These are phyloP conservation scores for Netelia fuscicornis DNA, from an alignment of 2,888 invertebrate genomes.

Conservation along the genomic window DNA sequence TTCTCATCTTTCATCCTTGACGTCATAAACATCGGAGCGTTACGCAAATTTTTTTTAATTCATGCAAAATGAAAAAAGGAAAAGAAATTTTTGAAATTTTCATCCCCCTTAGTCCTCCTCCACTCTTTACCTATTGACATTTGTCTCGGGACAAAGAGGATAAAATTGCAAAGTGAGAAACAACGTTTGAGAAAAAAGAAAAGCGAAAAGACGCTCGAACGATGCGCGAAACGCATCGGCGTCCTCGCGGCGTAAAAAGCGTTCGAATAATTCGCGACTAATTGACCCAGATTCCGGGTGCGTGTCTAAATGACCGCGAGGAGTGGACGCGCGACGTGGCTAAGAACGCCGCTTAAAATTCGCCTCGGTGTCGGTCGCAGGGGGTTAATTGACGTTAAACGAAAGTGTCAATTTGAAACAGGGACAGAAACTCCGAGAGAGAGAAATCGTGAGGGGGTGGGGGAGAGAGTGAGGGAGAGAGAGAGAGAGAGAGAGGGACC, in stretches of 20 bases:
- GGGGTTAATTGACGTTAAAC: slow-evolving; percentile 57
- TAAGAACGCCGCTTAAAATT: slow-evolving; percentile 29
- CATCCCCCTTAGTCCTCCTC: not conserved
- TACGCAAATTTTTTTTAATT: slow-evolving; percentile 10
- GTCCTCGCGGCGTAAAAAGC: too few relatives aligned
- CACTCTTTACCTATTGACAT: too few relatives aligned
- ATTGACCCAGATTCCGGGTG: slow-evolving; percentile 48
- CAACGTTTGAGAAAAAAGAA: too few relatives aligned
- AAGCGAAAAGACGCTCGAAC: too few relatives aligned
- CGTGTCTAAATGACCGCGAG: slow-evolving; percentile 36
- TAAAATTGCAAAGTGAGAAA: too few relatives aligned
- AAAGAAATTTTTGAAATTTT: not conserved
- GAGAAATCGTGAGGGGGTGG: too few relatives aligned
- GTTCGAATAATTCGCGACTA: slow-evolving; percentile 37
- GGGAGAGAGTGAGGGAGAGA: too few relatives aligned
- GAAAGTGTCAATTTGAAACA: slow-evolving; percentile 46
- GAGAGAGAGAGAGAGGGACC: not conserved
- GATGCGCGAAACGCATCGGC: too few relatives aligned
- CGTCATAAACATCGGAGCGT: slow-evolving; percentile 25
- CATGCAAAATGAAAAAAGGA: slow-evolving; percentile 12
- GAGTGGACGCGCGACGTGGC: not conserved
- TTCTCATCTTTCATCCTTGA: slow-evolving; percentile 7
- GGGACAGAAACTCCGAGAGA: not conserved
- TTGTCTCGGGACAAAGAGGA: too few relatives aligned
- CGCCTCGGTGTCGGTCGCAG: slow-evolving; percentile 24